Conservation (phyloP, 2,113 vertebrate species). For the Nipponia nippon region DNA sequence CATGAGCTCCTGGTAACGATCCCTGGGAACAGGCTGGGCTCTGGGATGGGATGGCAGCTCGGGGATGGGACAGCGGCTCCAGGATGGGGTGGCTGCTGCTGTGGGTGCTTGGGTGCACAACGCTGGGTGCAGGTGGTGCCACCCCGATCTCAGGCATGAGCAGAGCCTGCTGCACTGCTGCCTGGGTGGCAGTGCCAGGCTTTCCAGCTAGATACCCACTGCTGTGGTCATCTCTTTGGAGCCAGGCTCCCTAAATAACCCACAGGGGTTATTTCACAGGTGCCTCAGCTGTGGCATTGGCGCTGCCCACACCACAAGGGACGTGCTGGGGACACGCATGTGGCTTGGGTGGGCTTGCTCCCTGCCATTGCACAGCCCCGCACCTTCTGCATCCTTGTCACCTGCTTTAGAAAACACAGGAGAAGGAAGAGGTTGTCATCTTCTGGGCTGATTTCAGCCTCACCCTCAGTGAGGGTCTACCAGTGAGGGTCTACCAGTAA, state of each 20-base stretch:
- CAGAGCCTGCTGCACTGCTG: background rate
- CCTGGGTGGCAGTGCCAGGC: background rate
- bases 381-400: background rate
- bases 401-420: background rate
- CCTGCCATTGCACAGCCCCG: background rate
- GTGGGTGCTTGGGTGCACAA: accelerated
- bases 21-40: conserved; percentile 65
- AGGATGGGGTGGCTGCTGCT: background rate
- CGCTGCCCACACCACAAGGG: accelerated
- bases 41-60: background rate
- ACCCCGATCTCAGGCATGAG: accelerated
- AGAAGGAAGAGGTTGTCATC: background rate
- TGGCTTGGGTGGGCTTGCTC: background rate
- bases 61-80: background rate
- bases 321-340: background rate
- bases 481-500: background rate
- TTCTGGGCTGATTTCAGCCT: background rate
- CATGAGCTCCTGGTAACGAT: conserved; percentile 74
- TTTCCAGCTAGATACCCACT: background rate
- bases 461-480: background rate
- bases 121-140: background rate
- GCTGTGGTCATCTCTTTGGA: accelerated
- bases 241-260: background rate
- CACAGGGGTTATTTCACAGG: background rate
- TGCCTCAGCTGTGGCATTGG: background rate